Evolutionary conservation across 2,888 invertebrate species (phyloP).

Genomic region (Sinodicranocentrus sp.): DNA sequence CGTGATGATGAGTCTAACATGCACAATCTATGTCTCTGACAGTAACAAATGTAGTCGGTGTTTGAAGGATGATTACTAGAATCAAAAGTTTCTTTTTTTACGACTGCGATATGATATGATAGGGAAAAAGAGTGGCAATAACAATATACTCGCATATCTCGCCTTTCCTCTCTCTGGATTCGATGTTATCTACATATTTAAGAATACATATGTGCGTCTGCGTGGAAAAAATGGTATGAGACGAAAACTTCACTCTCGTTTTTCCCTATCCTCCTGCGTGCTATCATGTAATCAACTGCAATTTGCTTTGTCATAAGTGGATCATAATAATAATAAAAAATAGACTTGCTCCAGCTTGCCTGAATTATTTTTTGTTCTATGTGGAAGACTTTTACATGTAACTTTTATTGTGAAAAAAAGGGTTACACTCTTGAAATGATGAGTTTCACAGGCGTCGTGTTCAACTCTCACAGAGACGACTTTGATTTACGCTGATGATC

Average conservation of each 20-base stretch:
- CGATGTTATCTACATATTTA: constrained; percentile 46
- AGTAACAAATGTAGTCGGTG: constrained; percentile 63
- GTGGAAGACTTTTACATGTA: too few relatives aligned
- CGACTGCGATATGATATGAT: constrained; percentile 48
- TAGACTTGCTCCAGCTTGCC: too few relatives aligned
- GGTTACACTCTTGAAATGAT: too few relatives aligned
- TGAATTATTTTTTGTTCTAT: too few relatives aligned
- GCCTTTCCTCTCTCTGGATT: background rate
- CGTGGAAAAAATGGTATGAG: constrained; percentile 12
- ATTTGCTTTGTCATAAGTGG: constrained; percentile 64
- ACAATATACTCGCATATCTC: background rate
- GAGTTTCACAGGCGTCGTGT: background rate
- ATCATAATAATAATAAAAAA: constrained; percentile 42
- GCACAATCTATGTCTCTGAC: constrained; percentile 33
- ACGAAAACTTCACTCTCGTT: background rate
- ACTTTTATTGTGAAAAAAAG: too few relatives aligned
- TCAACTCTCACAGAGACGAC: background rate
- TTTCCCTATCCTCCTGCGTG: constrained; percentile 37
- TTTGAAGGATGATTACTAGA: constrained; percentile 64
- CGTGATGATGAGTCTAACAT: too few relatives aligned
- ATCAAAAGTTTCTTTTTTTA: constrained; percentile 52
- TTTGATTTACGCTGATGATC: background rate
- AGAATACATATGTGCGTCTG: constrained; percentile 15
- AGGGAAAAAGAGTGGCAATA: background rate
- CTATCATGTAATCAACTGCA: constrained; percentile 59